These are phyloP conservation scores for Ridgeia piscesae DNA, from an alignment of 1,140 invertebrate species.

Conservation along the genomic window DNA sequence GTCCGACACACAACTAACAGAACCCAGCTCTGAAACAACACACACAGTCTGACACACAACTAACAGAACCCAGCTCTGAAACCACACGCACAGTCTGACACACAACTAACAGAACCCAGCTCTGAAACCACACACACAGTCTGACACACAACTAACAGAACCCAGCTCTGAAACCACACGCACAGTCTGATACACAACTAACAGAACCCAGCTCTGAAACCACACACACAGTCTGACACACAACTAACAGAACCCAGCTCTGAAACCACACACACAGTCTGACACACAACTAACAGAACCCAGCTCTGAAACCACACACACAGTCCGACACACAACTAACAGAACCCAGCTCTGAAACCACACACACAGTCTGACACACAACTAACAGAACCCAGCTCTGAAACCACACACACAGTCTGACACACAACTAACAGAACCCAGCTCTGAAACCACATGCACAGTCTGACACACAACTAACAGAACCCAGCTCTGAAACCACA, in stretches of 20 bases:
- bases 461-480: no score
- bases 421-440: conserved; percentile 64
- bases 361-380: background rate
- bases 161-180: conserved; percentile 73
- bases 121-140: conserved; percentile 61
- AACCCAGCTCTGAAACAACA: conserved; percentile 73
- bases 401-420: conserved; percentile 34
- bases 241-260: conserved; percentile 71
- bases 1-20: no score
- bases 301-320: conserved; percentile 67
- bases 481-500: conserved; percentile 73
- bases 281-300: conserved; percentile 59
- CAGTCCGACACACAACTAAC: no score
- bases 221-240: background rate
- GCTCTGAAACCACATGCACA: conserved; percentile 62
- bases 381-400: conserved; percentile 72
- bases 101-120: conserved; percentile 65
- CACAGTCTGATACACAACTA: no score
- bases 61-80: conserved; percentile 73
- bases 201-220: conserved; percentile 73
- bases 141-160: no score
- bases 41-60: no score
- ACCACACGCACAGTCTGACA: background rate
- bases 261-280: conserved; percentile 43
- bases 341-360: conserved; percentile 73